Evolutionary conservation across 2,113 vertebrate genomes (phyloP), one percentile per base, ranked within the genome.

Genomic region (Baryphthengus martii): DNA sequence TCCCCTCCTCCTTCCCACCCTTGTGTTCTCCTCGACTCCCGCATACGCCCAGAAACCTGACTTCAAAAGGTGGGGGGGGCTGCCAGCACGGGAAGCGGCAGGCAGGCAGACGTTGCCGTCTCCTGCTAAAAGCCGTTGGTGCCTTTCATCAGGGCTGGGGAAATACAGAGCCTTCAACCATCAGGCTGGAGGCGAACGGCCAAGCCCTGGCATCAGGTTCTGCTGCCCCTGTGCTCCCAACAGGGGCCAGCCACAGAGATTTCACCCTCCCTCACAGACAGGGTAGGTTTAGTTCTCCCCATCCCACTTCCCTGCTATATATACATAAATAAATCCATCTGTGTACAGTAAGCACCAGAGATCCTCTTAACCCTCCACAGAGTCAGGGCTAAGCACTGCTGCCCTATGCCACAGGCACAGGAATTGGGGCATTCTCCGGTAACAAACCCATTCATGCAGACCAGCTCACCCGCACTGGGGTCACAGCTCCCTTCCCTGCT

Each of bases 341-440:
- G 87, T 21, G 83, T 49, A 23, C 75, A 25, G 75, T 52, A 90
- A 97, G 95, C 84, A 82, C 50, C 73, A 31, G 68, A 81, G 94
- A 95, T 91, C 68, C 96, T 82, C 86, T 96, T 96, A 96, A 93
- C 90, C 52, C 76, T 86, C 86, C 67, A 39, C 1, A 0, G 50
- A 71, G 77, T 8, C 4, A 0, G 84, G 78, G 55, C 80, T 52
- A 76, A 90, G 59, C 17, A 1, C 33, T 56, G 83, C 83, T 11
- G 14, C 39, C 59, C 65, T 1, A 3, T 3, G 39, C 78, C 3
- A 3, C 3, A 25, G 76, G 78, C 73, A 25, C 59, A 8, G 74
- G 25, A 89, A 91, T 2, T 20, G 73, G 74, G 53, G 25, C 85
- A 17, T 16, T 16, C 65, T 49, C 50, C 6, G 2, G 33, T 74